Evolutionary conservation across 2,888 invertebrate genomes (phyloP).

Genomic region (Automeris io): DNA sequence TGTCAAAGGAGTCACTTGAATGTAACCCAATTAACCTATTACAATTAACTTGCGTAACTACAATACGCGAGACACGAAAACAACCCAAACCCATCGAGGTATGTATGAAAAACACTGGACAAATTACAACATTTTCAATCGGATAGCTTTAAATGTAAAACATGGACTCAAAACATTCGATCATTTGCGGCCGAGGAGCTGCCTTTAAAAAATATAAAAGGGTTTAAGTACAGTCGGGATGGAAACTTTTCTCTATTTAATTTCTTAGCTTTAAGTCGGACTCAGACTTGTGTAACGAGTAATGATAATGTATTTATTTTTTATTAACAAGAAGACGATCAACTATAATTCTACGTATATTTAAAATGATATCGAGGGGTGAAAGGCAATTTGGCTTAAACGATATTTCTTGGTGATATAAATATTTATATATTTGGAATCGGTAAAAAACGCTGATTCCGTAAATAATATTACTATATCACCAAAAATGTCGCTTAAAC

Average conservation of each 20-base stretch:
- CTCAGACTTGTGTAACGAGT: too few species aligned
- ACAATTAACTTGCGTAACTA: not conserved
- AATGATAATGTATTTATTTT: too few species aligned
- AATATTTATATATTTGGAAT: too few species aligned
- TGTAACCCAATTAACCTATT: constrained; percentile 1
- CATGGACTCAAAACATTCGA: constrained; percentile 58
- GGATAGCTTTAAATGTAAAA: constrained; percentile 62
- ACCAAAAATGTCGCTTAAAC: too few species aligned
- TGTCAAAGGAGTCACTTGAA: constrained; percentile 1
- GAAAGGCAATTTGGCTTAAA: too few species aligned
- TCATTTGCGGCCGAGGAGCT: constrained; percentile 56
- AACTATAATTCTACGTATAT: too few species aligned
- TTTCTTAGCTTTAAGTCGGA: not conserved
- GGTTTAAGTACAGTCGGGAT: constrained; percentile 42
- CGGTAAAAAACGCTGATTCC: too few species aligned
- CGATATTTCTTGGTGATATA: too few species aligned
- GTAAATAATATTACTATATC: too few species aligned
- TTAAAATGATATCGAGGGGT: too few species aligned
- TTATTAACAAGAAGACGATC: too few species aligned
- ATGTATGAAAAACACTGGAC: constrained; percentile 41
- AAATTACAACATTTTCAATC: constrained; percentile 61
- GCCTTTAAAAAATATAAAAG: constrained; percentile 66
- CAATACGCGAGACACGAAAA: not conserved
- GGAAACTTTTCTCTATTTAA: constrained; percentile 26
- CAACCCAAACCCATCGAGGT: not conserved